phyloP scores from a whole-genome alignment of 2,797 vertebrate species.

The Microctenopoma stevenorrisi region DNA sequence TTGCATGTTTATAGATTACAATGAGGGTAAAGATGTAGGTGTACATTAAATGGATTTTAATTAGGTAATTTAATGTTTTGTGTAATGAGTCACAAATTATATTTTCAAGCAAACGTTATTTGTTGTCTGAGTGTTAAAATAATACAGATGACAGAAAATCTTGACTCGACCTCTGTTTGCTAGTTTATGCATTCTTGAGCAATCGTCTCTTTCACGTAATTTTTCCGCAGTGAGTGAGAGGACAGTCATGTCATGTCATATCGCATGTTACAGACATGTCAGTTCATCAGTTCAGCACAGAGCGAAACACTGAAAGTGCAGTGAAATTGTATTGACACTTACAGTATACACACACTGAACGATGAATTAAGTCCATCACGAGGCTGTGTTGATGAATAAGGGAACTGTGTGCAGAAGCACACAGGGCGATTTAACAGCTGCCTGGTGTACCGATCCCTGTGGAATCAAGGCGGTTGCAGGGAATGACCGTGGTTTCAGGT shows the following conservation, averaged over 20 bases:
- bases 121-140: not conserved
- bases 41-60: not conserved
- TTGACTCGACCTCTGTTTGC: not conserved
- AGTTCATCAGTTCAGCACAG: not conserved
- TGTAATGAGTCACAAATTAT: not conserved
- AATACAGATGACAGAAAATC: not conserved
- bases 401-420: slow-evolving; percentile 4
- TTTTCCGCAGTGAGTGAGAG: not conserved
- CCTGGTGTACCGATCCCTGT: slow-evolving; percentile 46
- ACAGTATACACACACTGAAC: slow-evolving; percentile 7
- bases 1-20: not conserved
- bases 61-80: too few relatives aligned
- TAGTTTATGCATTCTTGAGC: not conserved
- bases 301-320: not conserved
- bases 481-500: slow-evolving; percentile 41
- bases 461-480: slow-evolving; percentile 12
- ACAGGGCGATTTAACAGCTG: slow-evolving; percentile 21
- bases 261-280: too few relatives aligned
- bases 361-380: slow-evolving; percentile 29
- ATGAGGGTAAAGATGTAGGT: not conserved
- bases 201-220: not conserved
- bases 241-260: not conserved
- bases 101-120: not conserved
- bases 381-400: slow-evolving; percentile 35
- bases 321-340: not conserved